Evolutionary conservation across 2,888 invertebrate species (phyloP), one percentile per base, ranked within the genome.

Genomic region (Chymomyza caudatula): DNA sequence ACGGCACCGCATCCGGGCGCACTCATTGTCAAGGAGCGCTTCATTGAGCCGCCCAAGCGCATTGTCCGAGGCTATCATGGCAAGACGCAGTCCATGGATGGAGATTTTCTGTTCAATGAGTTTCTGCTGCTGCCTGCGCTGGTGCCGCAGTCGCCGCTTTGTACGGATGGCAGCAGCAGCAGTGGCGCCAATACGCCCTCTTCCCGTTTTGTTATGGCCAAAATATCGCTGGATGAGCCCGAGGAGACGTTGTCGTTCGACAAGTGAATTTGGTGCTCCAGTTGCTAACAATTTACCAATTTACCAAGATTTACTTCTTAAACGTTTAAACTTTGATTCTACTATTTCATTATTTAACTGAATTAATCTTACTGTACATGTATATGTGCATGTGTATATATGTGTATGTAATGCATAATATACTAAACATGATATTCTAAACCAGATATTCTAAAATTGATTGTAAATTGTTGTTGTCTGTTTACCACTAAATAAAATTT

Each of bases 21-120:
- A 3, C 88, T 92, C 20, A 80, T 92, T 23, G 90, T 92, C 1
- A 92, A 91, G 83, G 92, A 92, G 82, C 89, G 88, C 61, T 92
- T 90, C 73, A 92, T 92, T 37, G 92, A 92, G 76, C 91, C 91
- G 2, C 91, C 92, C 1, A 91, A 91, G 67, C 90, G 92, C 23
- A 88, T 92, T 57, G 90, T 92, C 1, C 91, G 90, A 69, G 92
- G 85, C 63, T 89, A 89, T 70, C 88, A 89, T 37, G 86, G 78
- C 49, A 89, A 90, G 67, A 89, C 90, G 0, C 89, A 89, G 62
- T 89, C 88, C 22, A 89, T 90, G 88, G 90, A 89, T 64, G 86
- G 88, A 0, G 89, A 89, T 56, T 87, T 89, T 67, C 70, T 89
- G 17, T 88, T 85, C 49, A 88, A 89, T 57, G 89, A 89, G 67